Evolutionary conservation across 2,888 invertebrate species (phyloP).

Genomic region (Entomobrya proxima): DNA sequence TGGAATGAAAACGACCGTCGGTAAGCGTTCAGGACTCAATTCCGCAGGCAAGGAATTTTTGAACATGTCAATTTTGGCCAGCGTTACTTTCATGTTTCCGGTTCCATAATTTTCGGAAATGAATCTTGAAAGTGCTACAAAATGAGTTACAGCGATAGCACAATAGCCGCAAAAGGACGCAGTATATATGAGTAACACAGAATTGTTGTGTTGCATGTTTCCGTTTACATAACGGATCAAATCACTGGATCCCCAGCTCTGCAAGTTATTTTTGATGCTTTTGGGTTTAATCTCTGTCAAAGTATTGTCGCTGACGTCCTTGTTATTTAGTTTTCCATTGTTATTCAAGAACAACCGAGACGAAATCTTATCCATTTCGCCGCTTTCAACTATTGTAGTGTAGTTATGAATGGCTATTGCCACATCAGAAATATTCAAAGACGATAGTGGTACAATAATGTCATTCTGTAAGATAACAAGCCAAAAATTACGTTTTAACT

Average conservation of each 20-base stretch:
- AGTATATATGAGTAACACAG: slow-evolving; percentile 72
- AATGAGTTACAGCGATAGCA: slow-evolving; percentile 69
- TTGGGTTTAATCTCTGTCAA: not conserved
- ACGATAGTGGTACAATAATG: slow-evolving; percentile 69
- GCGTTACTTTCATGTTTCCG: slow-evolving; percentile 58
- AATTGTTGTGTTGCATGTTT: slow-evolving; percentile 31
- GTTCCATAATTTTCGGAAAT: slow-evolving; percentile 63
- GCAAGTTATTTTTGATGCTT: slow-evolving; percentile 1
- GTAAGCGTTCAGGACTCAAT: slow-evolving; percentile 70
- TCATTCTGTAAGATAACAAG: slow-evolving; percentile 66
- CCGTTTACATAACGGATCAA: slow-evolving; percentile 59
- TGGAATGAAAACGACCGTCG: slow-evolving; percentile 72
- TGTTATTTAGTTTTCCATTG: too few species aligned
- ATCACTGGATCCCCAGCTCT: slow-evolving; percentile 60
- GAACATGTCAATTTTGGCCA: slow-evolving; percentile 72
- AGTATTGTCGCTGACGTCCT: not conserved
- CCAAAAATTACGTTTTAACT: not conserved
- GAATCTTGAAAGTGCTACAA: slow-evolving; percentile 71
- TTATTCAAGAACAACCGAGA: slow-evolving; percentile 39
- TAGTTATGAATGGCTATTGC: slow-evolving; percentile 69
- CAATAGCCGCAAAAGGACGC: slow-evolving; percentile 74
- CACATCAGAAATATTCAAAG: slow-evolving; percentile 72
- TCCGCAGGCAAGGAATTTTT: slow-evolving; percentile 71
- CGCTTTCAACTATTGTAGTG: slow-evolving; percentile 55
- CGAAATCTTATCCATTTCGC: slow-evolving; percentile 18